Base-by-base conservation (phyloP, 37 sponge, comb jelly and placozoan species). In the Eunapius fragilis region DNA sequence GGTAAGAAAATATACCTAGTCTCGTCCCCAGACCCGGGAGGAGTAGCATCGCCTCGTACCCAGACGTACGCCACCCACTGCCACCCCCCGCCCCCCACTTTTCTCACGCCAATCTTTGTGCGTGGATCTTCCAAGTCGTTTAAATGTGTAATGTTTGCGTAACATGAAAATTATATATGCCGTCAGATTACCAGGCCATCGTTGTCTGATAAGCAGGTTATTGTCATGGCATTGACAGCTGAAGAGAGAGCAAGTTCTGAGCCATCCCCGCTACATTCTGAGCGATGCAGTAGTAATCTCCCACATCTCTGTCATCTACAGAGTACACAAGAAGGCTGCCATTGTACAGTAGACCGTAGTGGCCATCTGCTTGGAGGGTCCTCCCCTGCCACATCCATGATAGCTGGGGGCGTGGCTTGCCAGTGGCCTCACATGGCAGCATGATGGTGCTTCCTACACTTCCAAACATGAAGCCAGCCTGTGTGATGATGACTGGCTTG, bases 231-330 rank as follows among this genome's bases (percentile, higher is more conserved):
- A 41, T n/a, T n/a, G n/a, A 41, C 41, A 41, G 41, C 41, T 41
- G 6, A 58, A 58, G 58, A 19, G 58, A 17, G 58, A 58, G 19
- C 14, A 19, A 17, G 58, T 19, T 58, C 58, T 58, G 58, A 58
- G 58, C 58, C 14, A 19, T 58, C 58, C 58, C 58, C 2, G 58
- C 58, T 19, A 45, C 14, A 22, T 76, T 76, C 32, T 76, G n/a
- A 9, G 86, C 86, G 2, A 71, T 27, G 30, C 87, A 87, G 45
- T 69, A 75, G 69, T 87, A 87, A 37, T 75, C 37, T 2, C 82
- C 87, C 12, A 26, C 58, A 58, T 74, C 75, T 22, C 23, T 47
- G 5, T 50, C 67, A 24, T n/a, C 48, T 26, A 32, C 74, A 12
- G 27, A 73, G 69, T 82, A 81, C 32, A 87, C 25, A 32, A 77